Percentiles rank a stretch among this genome's conserved stretches.
Evolutionary conservation across 2,113 vertebrate genomes (phyloP).

Genomic region (Clarias batrachus): DNA sequence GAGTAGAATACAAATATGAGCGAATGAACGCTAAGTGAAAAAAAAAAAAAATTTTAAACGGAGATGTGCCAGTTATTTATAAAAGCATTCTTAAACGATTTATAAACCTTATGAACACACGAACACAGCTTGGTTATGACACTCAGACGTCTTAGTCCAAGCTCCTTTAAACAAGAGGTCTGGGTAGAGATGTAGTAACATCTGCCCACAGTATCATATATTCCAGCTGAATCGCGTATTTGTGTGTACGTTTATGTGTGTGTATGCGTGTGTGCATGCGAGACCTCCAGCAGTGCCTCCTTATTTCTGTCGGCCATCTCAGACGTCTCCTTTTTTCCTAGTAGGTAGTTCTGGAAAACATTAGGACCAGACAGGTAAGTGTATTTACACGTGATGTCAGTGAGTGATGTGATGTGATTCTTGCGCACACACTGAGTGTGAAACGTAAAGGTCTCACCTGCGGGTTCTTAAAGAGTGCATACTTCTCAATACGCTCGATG

Average conservation of each 20-base stretch:
- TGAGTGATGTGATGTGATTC: not conserved
- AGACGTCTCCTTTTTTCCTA: slow-evolving; percentile 92
- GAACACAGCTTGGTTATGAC: not conserved
- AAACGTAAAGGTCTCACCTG: slow-evolving; percentile 74
- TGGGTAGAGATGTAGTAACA: not conserved
- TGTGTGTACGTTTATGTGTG: not conserved
- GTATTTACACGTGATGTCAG: not conserved
- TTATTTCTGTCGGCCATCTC: slow-evolving; percentile 98
- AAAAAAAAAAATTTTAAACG: too few species aligned
- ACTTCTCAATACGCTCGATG: slow-evolving; percentile 96
- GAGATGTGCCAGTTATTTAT: not conserved
- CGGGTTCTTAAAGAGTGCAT: slow-evolving; percentile 96
- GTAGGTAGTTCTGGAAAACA: slow-evolving; percentile 87
- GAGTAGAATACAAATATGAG: not conserved
- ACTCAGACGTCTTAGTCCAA: not conserved
- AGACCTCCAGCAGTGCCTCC: slow-evolving; percentile 93
- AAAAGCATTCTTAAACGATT: not conserved
- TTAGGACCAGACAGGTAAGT: not conserved
- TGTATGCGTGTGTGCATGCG: not conserved
- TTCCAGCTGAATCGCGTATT: not conserved
- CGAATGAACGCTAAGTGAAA: not conserved
- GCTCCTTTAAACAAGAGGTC: not conserved
- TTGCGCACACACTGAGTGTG: not conserved
- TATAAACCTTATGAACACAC: not conserved
- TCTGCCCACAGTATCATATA: not conserved